phyloP scores from a whole-genome alignment of 2,113 vertebrate species.

The Pristiophorus japonicus region DNA sequence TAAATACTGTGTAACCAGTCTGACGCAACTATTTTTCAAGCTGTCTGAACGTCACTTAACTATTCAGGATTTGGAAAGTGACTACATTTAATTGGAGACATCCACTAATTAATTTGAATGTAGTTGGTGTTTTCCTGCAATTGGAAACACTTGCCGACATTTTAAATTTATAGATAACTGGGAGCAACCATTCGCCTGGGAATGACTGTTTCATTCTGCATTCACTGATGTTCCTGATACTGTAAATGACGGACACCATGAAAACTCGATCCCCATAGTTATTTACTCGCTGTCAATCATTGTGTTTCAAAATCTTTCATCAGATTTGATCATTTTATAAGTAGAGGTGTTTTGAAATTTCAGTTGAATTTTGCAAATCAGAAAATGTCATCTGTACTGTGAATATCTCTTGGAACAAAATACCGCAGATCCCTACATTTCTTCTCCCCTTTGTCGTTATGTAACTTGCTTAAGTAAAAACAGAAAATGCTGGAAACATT shows the following conservation, averaged over 20 bases:
- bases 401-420: not conserved
- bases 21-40: too few relatives aligned
- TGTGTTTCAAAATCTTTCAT: not conserved
- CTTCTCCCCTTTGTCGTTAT: not conserved
- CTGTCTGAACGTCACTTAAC: too few relatives aligned
- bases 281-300: not conserved
- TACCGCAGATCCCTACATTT: not conserved
- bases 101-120: not conserved
- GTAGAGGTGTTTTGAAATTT: not conserved
- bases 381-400: not conserved
- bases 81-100: not conserved
- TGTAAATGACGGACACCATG: not conserved
- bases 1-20: too few relatives aligned
- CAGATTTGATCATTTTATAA: not conserved
- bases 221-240: not conserved
- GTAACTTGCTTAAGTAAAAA: not conserved
- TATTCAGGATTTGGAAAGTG: not conserved
- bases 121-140: not conserved
- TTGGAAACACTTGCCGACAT: not conserved
- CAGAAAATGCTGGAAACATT: not conserved
- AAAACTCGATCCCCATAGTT: not conserved
- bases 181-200: not conserved
- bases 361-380: not conserved
- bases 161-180: not conserved
- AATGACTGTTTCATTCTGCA: not conserved